Evolutionary conservation across 2,113 vertebrate species (phyloP), one percentile per base, ranked within the genome.

Genomic region (Microcebus tavaratra): DNA sequence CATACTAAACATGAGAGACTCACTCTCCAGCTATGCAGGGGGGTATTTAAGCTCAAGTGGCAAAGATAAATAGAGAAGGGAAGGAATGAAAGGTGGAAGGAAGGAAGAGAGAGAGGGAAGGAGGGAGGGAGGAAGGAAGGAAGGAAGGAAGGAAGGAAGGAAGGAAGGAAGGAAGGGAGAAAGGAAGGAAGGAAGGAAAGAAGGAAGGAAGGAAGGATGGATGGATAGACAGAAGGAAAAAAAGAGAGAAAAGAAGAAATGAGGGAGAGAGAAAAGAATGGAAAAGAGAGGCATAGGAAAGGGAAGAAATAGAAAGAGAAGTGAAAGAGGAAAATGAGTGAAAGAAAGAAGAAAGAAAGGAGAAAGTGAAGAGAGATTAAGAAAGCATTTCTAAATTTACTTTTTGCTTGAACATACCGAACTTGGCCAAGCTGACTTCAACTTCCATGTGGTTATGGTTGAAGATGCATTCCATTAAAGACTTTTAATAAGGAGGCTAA

Each of bases 201-300:
- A 42, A 5, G 5, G 34, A 3, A 45, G 15, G 55, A n/a, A n/a
- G 15, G 31, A n/a, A 14, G 12, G 3, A 5, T 7, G 45, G 23
- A 2, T 15, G 39, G 14, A 27, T 42, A 73, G 23, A 42, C 42
- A 42, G 34, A 3, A 45, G 15, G 55, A 53, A 76, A 17, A 34
- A 11, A 4, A 48, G 15, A 39, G 50, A 76, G 21, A 25, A 17
- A 34, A 11, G 53, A 7, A 31, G 53, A 7, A 31, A 53, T 45
- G 4, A 6, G 17, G 48, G 4, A 31, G 15, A 1, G 27, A 45
- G n/a, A 4, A 6, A 2, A 36, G 25, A 21, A 8, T 20, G 48
- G 25, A 31, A 27, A 63, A 63, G 29, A 61, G 25, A 10, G 27
- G 61, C 8, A 12, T 63, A 63, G 23, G 61, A 63, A 63, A 11